Percentiles rank a stretch among this genome's conserved stretches.
Evolutionary conservation across 2,797 vertebrate genomes (phyloP).

Genomic region (Anableps anableps): DNA sequence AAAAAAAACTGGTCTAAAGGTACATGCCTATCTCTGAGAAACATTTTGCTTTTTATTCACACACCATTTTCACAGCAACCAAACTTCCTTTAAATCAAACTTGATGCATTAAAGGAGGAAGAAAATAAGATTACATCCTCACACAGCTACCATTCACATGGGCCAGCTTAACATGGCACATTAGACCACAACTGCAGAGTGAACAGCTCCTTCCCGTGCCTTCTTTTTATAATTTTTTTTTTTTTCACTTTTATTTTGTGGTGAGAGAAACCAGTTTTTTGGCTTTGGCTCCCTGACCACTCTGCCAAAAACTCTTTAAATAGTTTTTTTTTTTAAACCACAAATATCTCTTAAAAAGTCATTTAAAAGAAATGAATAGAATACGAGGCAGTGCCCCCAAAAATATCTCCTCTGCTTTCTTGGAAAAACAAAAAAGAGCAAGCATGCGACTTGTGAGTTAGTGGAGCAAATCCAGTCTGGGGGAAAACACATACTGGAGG

Average conservation of each 20-base stretch:
- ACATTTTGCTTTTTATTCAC: conserved; percentile 7
- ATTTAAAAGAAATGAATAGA: conserved; percentile 71
- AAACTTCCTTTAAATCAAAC: conserved; percentile 9
- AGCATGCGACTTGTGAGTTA: conserved; percentile 59
- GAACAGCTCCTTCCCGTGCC: conserved; percentile 41
- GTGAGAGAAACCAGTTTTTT: conserved; percentile 59
- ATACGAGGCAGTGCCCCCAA: conserved; percentile 50
- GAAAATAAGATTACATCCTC: conserved; percentile 17
- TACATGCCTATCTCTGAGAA: not conserved
- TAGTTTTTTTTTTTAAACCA: conserved; percentile 58
- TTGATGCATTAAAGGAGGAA: conserved; percentile 17
- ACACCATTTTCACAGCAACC: conserved; percentile 1
- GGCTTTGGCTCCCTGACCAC: conserved; percentile 33
- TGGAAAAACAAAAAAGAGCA: conserved; percentile 64
- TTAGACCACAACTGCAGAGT: conserved; percentile 45
- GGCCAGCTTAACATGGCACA: conserved; percentile 27
- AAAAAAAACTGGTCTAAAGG: not conserved
- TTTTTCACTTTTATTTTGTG: conserved; percentile 62
- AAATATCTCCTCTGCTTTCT: conserved; percentile 67
- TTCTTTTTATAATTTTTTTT: conserved; percentile 46
- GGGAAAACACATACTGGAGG: conserved; percentile 66
- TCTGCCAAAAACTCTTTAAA: conserved; percentile 69
- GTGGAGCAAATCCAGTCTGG: conserved; percentile 65
- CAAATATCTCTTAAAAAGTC: conserved; percentile 75
- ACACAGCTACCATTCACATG: conserved; percentile 6